Base-by-base conservation (phyloP, 2,113 vertebrate species). In the Struthio camelus region DNA sequence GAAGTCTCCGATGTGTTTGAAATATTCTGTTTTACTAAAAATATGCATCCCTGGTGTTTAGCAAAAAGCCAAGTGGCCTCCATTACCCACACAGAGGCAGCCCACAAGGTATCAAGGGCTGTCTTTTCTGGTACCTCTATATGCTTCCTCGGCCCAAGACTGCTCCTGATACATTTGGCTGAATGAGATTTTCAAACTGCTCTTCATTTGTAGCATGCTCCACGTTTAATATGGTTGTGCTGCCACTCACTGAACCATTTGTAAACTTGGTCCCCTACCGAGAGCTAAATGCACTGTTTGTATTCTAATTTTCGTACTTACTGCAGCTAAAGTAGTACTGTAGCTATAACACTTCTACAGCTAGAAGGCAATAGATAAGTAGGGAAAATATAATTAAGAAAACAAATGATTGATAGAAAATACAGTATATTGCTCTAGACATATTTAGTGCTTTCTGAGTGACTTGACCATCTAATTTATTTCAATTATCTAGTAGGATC, bases 401-500 rank as follows among this genome's bases (percentile, higher is more conserved):
- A 84, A 96, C 95, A 95, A 94, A 90, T 92, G 81, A 95, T 38
- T 78, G 94, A 98, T 94, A 95, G 92, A 89, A 94, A 97, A 96
- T 82, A 89, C 28, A 91, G 90, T 72, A 70, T 87, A 80, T 96
- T 96, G 91, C 91, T 85, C 78, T 86, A 90, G 94, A 97, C 87
- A 78, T 85, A 75, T 95, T 95, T 92, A 95, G 91, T 89, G 77
- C 86, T 96, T 96, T 94, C 92, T 90, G 95, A 97, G 81, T 69
- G 84, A 91, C 90, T 96, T 81, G 92, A 95, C 85, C 72, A 89
- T 95, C 95, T 94, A 87, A 90, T 94, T 81, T 96, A 77, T 94
- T 96, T 94, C 95, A 91, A 94, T 96, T 96, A 97, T 95, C 97
- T 97, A 91, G 80, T 92, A 96, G 90, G 89, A 90, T 72, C 90